These are phyloP conservation scores for Chloebia gouldiae DNA, from an alignment of 2,113 vertebrate genomes.

Conservation along the genomic window DNA sequence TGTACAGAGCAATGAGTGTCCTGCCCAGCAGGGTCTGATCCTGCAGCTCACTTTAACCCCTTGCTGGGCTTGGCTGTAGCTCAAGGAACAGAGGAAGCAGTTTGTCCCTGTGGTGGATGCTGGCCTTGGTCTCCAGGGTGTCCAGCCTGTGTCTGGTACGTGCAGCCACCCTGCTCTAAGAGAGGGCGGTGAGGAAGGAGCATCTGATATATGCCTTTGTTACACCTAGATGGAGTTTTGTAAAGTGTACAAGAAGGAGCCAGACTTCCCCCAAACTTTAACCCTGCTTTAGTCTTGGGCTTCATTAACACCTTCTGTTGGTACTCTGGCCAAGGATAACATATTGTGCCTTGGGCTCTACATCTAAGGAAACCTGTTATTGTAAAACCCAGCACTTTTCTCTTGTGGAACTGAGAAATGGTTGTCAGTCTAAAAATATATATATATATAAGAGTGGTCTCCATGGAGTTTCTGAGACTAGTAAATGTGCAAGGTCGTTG, in stretches of 20 bases:
- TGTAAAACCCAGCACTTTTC: not conserved
- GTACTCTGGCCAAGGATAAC: not conserved
- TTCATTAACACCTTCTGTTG: not conserved
- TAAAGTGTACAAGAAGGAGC: not conserved
- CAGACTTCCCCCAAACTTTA: not conserved
- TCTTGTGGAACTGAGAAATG: constrained; percentile 3
- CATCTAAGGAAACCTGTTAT: not conserved
- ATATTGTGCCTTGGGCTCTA: not conserved
- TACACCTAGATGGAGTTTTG: not conserved
- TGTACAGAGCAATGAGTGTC: not conserved
- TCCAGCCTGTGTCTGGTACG: not conserved
- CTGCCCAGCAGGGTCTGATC: rapidly evolving
- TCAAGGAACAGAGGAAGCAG: not conserved
- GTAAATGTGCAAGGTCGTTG: not conserved
- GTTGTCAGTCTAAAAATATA: not conserved
- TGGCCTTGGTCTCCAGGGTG: not conserved
- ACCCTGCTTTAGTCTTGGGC: not conserved
- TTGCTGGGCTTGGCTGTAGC: too few relatives aligned
- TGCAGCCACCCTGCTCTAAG: not conserved
- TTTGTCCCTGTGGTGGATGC: not conserved
- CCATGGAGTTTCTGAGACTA: not conserved
- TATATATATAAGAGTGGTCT: not conserved
- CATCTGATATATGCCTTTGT: rapidly evolving
- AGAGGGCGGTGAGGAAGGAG: not conserved
- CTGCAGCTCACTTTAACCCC: not conserved